Base-by-base conservation (phyloP, 2,113 vertebrate genomes). In the Riparia riparia region DNA sequence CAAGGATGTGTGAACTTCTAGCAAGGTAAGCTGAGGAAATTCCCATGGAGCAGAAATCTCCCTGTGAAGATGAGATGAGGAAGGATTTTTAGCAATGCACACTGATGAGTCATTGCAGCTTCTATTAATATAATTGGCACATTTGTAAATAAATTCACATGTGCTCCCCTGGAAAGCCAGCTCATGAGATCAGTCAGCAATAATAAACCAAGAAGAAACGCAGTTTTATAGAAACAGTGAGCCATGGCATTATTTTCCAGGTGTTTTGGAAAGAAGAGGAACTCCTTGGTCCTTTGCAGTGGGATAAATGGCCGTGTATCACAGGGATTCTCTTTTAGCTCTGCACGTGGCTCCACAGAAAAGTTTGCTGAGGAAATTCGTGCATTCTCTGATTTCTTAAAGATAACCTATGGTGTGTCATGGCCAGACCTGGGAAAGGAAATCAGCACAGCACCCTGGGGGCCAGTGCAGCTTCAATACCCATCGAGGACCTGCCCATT, bases 121-220 rank as follows among this genome's bases (percentile, higher is more conserved):
- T 96, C 96, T 97, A 97, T 96, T 96, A 96, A 97, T 97, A 94
- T 89, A 90, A 88, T 68, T 97, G 97, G 96, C 97, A 94, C 14
- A 3, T 71, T 87, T 86, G 82, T 91, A 90, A 95, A 95, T 94
- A 96, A 96, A 96, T 93, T 95, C 94, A 92, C 96, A 91, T 91
- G 95, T 82, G 85, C 74, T 76, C 64, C 42, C 72, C 78, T 85
- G 91, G 90, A 88, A 82, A 86, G 84, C 94, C 93, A 92, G 82
- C 89, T 90, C 79, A 86, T 97, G 96, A 97, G 76, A 34, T 97
- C 97, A 97, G 90, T 80, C 83, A 69, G 84, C 86, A 90, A 81
- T 44, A 82, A 91, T 96, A 96, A 28, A 49, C 49, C 51, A 80
- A 81, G 17, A 24, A 41, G 64, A 90, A 82, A 84, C 51, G 79